phyloP scores from a whole-genome alignment of 2,888 invertebrate species.

The Phytoseiulus persimilis region DNA sequence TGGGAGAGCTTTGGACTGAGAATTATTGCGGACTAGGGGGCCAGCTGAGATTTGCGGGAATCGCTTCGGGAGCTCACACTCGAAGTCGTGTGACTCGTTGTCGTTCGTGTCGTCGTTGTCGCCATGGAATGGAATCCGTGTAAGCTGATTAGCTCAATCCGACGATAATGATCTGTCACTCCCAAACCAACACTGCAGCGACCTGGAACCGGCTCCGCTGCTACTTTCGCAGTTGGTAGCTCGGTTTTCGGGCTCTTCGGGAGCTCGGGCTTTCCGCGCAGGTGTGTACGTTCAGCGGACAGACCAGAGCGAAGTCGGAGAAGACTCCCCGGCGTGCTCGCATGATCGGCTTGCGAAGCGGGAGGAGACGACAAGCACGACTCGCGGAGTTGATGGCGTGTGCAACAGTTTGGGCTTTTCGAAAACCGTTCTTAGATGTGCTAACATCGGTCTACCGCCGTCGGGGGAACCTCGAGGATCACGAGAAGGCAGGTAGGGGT shows the following conservation, averaged over 20 bases:
- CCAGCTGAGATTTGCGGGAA: neutral
- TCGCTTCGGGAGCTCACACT: neutral
- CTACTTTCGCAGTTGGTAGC: neutral
- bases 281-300: too few relatives aligned
- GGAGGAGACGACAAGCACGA: too few relatives aligned
- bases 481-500: neutral
- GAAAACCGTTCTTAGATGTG: neutral
- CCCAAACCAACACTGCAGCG: constrained; percentile 7
- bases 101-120: neutral
- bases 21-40: neutral
- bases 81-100: neutral
- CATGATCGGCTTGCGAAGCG: too few relatives aligned
- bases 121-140: constrained; percentile 21
- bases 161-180: constrained; percentile 32
- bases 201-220: neutral
- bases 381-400: neutral
- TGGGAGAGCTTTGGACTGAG: neutral
- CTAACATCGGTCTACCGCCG: neutral
- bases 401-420: neutral
- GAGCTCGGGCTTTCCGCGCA: too few relatives aligned
- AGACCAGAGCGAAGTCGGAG: too few relatives aligned
- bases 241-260: too few relatives aligned
- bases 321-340: too few relatives aligned
- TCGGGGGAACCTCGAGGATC: neutral
- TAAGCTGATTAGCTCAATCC: constrained; percentile 35